phyloP scores from a whole-genome alignment of 1,140 invertebrate species.

The Trachelipus rathkii region DNA sequence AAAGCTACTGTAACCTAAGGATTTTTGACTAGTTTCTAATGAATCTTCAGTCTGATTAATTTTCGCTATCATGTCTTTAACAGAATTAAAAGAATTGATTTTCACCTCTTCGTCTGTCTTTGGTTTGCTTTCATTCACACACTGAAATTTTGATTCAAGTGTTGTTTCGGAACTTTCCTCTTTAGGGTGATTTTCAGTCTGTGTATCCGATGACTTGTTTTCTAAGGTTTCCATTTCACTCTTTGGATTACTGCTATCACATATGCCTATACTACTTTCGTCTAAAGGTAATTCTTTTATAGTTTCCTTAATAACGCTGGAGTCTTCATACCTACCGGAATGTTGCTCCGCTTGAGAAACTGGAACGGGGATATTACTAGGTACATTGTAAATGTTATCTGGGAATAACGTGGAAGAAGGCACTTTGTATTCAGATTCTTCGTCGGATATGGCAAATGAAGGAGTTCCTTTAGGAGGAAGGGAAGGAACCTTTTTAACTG shows the following conservation, averaged over 20 bases:
- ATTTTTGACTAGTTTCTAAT: neutral
- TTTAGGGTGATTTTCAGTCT: no score
- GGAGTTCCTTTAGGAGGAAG: neutral
- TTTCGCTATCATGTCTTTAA: constrained; percentile 1
- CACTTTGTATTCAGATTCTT: constrained; percentile 1
- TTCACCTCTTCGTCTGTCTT: neutral
- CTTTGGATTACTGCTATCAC: neutral
- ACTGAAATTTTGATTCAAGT: no score
- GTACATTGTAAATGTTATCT: neutral
- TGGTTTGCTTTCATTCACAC: neutral
- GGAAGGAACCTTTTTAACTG: neutral
- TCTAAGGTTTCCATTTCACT: neutral
- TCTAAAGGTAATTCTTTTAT: neutral
- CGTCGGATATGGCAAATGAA: neutral
- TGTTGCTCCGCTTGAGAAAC: neutral
- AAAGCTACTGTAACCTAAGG: neutral
- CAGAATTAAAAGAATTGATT: neutral
- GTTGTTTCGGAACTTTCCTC: no score
- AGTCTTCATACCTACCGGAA: no score
- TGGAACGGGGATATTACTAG: neutral
- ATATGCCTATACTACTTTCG: neutral
- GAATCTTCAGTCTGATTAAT: neutral
- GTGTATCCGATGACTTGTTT: no score
- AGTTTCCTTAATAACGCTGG: neutral
- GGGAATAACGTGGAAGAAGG: neutral